These are phyloP conservation scores for Teleopsis dalmanni DNA, from an alignment of 1,140 invertebrate species.

Conservation along the genomic window DNA sequence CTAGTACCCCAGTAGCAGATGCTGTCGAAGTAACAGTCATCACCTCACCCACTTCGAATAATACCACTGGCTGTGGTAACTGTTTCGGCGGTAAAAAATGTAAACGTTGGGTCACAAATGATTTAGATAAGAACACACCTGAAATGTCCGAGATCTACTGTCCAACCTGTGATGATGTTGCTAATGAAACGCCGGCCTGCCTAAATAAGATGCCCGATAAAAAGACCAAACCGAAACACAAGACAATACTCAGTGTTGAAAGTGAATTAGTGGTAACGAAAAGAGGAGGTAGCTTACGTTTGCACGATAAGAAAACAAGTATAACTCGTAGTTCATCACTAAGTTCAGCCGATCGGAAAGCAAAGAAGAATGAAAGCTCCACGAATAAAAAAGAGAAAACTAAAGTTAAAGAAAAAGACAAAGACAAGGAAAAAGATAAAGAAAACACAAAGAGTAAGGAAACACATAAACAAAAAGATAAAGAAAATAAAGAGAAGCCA, in stretches of 20 bases:
- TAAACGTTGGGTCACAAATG: constrained; percentile 36
- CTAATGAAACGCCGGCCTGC: constrained; percentile 47
- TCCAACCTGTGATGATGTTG: constrained; percentile 43
- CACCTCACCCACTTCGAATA: constrained; percentile 31
- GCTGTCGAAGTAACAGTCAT: constrained; percentile 13
- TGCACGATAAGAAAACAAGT: constrained; percentile 17
- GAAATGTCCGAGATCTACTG: constrained; percentile 48
- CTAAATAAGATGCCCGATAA: constrained; percentile 46
- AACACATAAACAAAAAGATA: constrained; percentile 21
- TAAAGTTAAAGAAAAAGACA: constrained; percentile 25
- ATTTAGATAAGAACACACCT: constrained; percentile 22
- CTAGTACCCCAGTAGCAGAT: constrained; percentile 8
- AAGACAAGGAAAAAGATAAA: constrained; percentile 24
- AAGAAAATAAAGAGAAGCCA: constrained; percentile 24
- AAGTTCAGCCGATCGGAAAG: constrained; percentile 31
- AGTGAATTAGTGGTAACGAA: constrained; percentile 38
- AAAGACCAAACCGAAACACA: constrained; percentile 35
- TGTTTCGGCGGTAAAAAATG: constrained; percentile 42
- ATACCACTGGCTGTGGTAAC: constrained; percentile 37
- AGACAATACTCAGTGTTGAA: constrained; percentile 35
- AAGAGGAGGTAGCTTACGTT: constrained; percentile 24
- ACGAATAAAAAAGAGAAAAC: constrained; percentile 23
- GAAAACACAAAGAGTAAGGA: constrained; percentile 13
- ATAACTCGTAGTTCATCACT: constrained; percentile 30
- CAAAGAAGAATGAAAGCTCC: constrained; percentile 7